Percentiles rank a stretch among this genome's conserved stretches.
These are phyloP conservation scores for Mya arenaria DNA, from an alignment of 1,140 invertebrate genomes.

Conservation along the genomic window DNA sequence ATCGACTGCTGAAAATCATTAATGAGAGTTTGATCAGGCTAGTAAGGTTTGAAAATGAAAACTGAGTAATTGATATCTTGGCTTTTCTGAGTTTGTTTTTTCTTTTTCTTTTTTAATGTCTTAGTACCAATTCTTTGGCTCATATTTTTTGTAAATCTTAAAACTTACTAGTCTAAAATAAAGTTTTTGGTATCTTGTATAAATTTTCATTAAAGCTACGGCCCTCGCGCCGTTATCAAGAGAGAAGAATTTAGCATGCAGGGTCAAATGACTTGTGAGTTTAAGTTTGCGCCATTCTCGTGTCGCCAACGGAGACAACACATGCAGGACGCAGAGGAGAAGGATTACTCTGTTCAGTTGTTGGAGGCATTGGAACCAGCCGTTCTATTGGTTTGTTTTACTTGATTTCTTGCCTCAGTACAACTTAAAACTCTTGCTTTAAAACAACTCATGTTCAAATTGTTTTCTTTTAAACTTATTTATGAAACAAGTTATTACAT, in stretches of 20 bases:
- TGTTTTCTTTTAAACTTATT: not conserved
- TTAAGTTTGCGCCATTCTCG: conserved; percentile 93
- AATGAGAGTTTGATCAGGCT: no score
- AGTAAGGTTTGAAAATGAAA: no score
- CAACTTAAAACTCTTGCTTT: not conserved
- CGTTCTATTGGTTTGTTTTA: conserved; percentile 86
- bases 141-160: no score
- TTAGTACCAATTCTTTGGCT: no score
- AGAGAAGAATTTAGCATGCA: conserved; percentile 88
- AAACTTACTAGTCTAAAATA: no score
- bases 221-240: conserved; percentile 92
- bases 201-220: conserved; percentile 82
- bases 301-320: conserved; percentile 85
- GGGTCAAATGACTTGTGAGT: conserved; percentile 92
- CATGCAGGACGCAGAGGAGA: conserved; percentile 85
- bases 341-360: conserved; percentile 88
- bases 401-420: not conserved
- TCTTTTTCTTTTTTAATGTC: no score
- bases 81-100: no score
- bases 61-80: no score
- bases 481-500: no score
- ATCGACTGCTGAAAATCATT: no score
- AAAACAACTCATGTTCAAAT: not conserved
- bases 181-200: no score
- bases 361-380: conserved; percentile 92